Evolutionary conservation across 2,797 vertebrate species (phyloP), one percentile per base, ranked within the genome.

Genomic region (Ammospiza maritima): DNA sequence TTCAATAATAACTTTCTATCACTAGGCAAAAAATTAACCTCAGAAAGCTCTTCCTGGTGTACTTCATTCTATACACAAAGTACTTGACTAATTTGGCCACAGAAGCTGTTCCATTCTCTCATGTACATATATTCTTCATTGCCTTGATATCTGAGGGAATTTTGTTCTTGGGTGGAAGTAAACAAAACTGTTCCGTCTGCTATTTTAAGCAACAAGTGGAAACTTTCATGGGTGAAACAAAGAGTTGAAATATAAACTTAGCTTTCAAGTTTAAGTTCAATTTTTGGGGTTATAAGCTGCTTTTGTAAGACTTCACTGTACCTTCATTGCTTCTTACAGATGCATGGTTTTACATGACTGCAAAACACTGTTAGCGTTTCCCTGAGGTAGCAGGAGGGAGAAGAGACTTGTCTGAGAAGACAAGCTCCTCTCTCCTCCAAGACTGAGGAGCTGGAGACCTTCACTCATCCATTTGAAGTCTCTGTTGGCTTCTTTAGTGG

Each of bases 141-240:
- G 89, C 77, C 65, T 85, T 92, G 56, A 82, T 93, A 79, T 91
- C 60, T 76, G 27, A 18, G 85, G 74, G 92, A 95, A 79, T 94
- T 97, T 95, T 96, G 70, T 91, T 97, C 94, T 93, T 93, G 64
- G 77, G 67, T 88, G 85, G 88, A 96, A 96, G 89, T 96, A 96
- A 97, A 97, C 95, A 96, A 86, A 95, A 95, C 79, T 91, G 92
- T 96, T 94, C 94, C 1, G 0, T 81, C 73, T 61, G 70, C 94
- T 96, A 96, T 97, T 96, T 96, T 95, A 94, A 93, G 95, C 82
- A 84, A 91, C 87, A 91, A 94, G 62, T 95, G 94, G 94, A 95
- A 96, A 92, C 74, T 94, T 96, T 84, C 91, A 57, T 73, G 91
- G 53, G 66, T 88, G 85, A 96, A 93, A 92, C 80, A 90, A 94